Base-by-base conservation (phyloP, 1,140 invertebrate genomes). In the Episyrphus balteatus region DNA sequence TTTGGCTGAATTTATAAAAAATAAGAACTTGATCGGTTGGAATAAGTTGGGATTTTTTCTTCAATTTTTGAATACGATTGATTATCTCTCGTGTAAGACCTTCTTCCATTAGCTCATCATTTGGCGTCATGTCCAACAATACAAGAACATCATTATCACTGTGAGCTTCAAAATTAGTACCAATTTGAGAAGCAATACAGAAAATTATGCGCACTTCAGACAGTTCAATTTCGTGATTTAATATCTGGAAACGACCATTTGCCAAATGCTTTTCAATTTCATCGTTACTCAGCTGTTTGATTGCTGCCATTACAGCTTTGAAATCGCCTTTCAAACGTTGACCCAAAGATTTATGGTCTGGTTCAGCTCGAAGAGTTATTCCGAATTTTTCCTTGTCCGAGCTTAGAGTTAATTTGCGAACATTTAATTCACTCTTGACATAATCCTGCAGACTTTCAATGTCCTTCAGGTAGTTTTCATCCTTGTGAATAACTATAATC, bases 41-140 rank as follows among this genome's bases (percentile, higher is more conserved):
- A 15, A 94, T 83, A 12, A 99, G 73, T 59, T 89, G 83, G 2
- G 90, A 93, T 68, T 95, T 93, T 69, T 99, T 99, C n/a, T 96
- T 75, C 0, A 99, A 71, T 71, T 96, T 97, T 62, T 99, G 97
- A 34, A 99, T 79, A 38, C 95, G 79, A 66, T 98, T 99, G 21
- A 97, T 92, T 9, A 99, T 82, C 73, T 99, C 96, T 48, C 96
- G 75, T 1, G 91, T 88, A 47, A 86, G 73, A 21, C 92, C 92
- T 77, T 98, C 94, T 64, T 95, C 84, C 47, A 89, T 71, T 84
- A 98, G 86, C 3, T 81, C 79, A 56, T 90, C 82, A 70, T 95
- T 91, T 2, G 88, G 82, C 0, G 82, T 84, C 36, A 86, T 74
- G 61, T 88, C 84, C 45, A 90, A 58, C 15, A 91, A 62, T 51